Conservation (phyloP, 1,140 invertebrate genomes). For the Eumaeus atala region DNA sequence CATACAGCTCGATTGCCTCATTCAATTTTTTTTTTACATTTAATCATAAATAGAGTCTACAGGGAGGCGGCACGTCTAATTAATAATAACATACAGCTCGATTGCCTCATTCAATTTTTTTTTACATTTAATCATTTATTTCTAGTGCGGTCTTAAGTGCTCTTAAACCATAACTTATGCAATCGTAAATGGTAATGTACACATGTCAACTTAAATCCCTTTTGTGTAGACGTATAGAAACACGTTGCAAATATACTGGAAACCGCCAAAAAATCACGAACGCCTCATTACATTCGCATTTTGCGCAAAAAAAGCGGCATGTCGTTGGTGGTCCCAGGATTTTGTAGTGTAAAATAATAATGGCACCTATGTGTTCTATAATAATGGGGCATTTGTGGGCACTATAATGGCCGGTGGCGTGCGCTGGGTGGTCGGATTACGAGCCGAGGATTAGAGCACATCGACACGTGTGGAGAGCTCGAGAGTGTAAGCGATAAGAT, state of each 20-base stretch:
- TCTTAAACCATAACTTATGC: too few relatives aligned
- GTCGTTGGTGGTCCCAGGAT: conserved; percentile 60
- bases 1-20: too few relatives aligned
- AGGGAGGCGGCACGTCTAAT: too few relatives aligned
- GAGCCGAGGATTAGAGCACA: conserved; percentile 57
- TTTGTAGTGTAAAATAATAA: conserved; percentile 64
- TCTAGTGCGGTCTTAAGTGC: too few relatives aligned
- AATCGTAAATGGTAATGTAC: too few relatives aligned
- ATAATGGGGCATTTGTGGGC: conserved; percentile 63
- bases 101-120: too few relatives aligned
- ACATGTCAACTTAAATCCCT: too few relatives aligned
- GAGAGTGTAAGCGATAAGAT: conserved; percentile 44
- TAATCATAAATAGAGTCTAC: too few relatives aligned
- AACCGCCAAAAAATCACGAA: conserved; percentile 61
- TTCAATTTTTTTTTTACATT: too few relatives aligned
- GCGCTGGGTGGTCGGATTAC: conserved; percentile 66
- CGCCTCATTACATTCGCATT: conserved; percentile 62
- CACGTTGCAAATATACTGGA: conserved; percentile 6
- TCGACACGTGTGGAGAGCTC: conserved; percentile 66
- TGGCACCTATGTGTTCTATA: conserved; percentile 54
- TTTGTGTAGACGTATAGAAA: too few relatives aligned
- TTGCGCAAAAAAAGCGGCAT: conserved; percentile 39
- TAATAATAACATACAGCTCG: too few relatives aligned
- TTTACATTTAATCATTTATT: too few relatives aligned
- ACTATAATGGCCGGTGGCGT: conserved; percentile 45